Evolutionary conservation across 2,888 invertebrate species (phyloP), one percentile per base, ranked within the genome.

Genomic region (Scrobipalpa costella): DNA sequence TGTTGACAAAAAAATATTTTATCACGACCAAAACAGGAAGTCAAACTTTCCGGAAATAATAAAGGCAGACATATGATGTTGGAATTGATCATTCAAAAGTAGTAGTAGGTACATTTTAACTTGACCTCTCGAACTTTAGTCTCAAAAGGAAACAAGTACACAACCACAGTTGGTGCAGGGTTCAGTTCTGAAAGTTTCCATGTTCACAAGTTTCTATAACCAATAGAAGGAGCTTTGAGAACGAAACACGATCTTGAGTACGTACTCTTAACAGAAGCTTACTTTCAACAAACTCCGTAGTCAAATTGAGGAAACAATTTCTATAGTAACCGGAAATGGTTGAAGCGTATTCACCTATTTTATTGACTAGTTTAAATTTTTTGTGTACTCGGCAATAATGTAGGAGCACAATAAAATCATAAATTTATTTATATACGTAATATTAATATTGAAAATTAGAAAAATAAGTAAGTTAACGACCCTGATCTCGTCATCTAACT

Each of bases 201-300:
- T 44, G 44, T 44, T 44, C 44, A 15, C 44, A 44, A 44, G 44
- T 44, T 44, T 44, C 44, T 44, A 44, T 44, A 44, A 44, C 44
- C 44, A 44, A 44, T n/a, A 44, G 9, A 5, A 44, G n/a, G 44
- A 5, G 44, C 44, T 44, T 44, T 15, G 44, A n/a, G 44, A 44
- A 44, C 44, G 44, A 44, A 44, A 44, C 44, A 44, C 44, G 5
- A n/a, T 1, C 44, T 44, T n/a, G 9, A 44, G 44, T 44, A 44
- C n/a, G 5, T 44, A 44, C 44, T n/a, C 44, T 44, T n/a, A 44
- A 44, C n/a, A 7, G 9, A 44, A 44, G 15, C 44, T 44, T 27
- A 27, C n/a, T n/a, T 40, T 13, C 2, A 40, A n/a, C 44, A 5
- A 5, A n/a, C n/a, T 44, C n/a, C 15, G 15, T 15, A 44, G 44